phyloP scores from a whole-genome alignment of 2,797 vertebrate genomes.

The Otus scops region DNA sequence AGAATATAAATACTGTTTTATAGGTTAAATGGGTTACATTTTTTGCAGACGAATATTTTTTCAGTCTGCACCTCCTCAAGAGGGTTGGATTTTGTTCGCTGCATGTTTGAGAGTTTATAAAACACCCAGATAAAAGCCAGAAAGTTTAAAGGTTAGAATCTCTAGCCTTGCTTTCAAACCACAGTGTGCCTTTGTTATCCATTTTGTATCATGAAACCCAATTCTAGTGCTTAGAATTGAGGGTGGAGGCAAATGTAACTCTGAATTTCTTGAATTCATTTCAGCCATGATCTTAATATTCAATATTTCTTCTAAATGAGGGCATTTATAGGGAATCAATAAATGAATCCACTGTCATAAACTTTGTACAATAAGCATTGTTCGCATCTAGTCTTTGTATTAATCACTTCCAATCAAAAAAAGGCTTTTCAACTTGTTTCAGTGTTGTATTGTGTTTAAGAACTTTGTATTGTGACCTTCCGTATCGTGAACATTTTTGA shows the following conservation, averaged over 20 bases:
- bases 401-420: neutral
- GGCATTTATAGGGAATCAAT: neutral
- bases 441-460: conserved; percentile 33
- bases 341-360: neutral
- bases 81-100: neutral
- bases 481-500: neutral
- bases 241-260: neutral
- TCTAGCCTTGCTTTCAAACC: conserved; percentile 34
- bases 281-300: conserved; percentile 27
- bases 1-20: neutral
- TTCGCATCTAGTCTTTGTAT: conserved; percentile 45
- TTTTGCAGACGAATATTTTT: neutral
- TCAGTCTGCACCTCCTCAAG: neutral
- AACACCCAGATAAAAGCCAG: neutral
- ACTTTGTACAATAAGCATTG: conserved; percentile 6
- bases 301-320: conserved; percentile 4
- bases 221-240: conserved; percentile 8
- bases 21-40: neutral
- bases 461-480: conserved; percentile 56
- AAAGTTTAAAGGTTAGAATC: conserved; percentile 3
- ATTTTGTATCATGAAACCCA: neutral
- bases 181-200: conserved; percentile 57
- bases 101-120: neutral
- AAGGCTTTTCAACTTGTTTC: conserved; percentile 41
- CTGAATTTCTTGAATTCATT: neutral